Evolutionary conservation across 2,888 invertebrate genomes (phyloP), one percentile per base, ranked within the genome.

Genomic region (Platycnemis pennipes): DNA sequence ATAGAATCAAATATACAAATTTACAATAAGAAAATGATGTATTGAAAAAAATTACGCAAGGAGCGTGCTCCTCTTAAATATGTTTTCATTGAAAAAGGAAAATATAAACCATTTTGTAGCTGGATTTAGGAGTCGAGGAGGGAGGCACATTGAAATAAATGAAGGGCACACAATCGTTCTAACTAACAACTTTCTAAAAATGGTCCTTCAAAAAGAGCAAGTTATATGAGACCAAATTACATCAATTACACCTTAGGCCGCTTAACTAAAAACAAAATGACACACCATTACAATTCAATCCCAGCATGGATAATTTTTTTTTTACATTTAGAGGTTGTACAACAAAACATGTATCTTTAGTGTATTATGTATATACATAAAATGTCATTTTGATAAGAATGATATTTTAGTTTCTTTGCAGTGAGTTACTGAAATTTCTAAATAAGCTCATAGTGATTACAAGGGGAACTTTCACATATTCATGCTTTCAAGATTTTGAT

Each of bases 1-100:
- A 94, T 94, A 94, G 88, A 87, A 89, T 94, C 87, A 94, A 94
- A 94, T 95, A 94, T 95, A 95, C 95, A 95, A 95, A 95, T 95
- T 95, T 95, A 95, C 95, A 95, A 94, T 91, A 91, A 44, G 91
- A 91, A 91, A 44, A 91, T 69, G 63, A 22, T 91, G 42, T 42
- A 63, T 56, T n/a, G 63, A 56, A 56, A 91, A 91, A 91, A 63
- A 44, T 91, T 77, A 77, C 63, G 44, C 56, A 44, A 63, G 91
- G 63, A 91, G 91, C 91, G 69, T 11, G 45, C 91, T 45, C 69
- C 45, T 91, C 37, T 63, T 3, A 44, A 42, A 53, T 69, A 89
- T 42, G 42, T 42, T 89, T 42, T 69, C 87, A 87, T 46, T 69
- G 37, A 63, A 69, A 91, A 91, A 91, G 63, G 91, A 91, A 44